Evolutionary conservation across 2,888 invertebrate species (phyloP).

Genomic region (Alloplasta piceator): DNA sequence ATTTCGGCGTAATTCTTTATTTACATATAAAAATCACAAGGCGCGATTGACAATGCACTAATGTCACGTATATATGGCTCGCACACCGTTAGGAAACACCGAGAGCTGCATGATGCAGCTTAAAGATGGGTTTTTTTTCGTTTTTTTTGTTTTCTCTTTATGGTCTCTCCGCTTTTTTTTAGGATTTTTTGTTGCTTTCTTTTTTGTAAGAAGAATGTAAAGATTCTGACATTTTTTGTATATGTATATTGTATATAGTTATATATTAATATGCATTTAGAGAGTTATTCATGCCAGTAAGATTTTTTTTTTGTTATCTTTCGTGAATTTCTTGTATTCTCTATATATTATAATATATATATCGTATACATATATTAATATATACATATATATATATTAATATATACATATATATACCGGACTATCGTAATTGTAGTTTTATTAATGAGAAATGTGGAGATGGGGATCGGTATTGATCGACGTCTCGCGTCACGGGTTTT

Average conservation of each 20-base stretch:
- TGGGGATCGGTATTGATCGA: slow-evolving; percentile 65
- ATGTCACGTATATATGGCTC: slow-evolving; percentile 39
- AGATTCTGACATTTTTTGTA: slow-evolving; percentile 34
- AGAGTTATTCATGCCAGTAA: slow-evolving; percentile 55
- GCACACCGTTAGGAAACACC: slow-evolving; percentile 52
- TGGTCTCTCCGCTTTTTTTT: slow-evolving; percentile 35
- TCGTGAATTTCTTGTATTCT: slow-evolving; percentile 54
- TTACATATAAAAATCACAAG: slow-evolving; percentile 70
- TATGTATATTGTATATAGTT: slow-evolving; percentile 47
- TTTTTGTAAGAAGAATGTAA: slow-evolving; percentile 45
- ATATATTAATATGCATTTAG: slow-evolving; percentile 42
- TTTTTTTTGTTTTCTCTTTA: slow-evolving; percentile 44
- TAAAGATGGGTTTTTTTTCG: slow-evolving; percentile 30
- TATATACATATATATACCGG: slow-evolving; percentile 71
- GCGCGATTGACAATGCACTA: slow-evolving; percentile 49
- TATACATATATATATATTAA: slow-evolving; percentile 65
- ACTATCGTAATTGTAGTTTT: slow-evolving; percentile 73
- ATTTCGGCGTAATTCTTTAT: slow-evolving; percentile 67
- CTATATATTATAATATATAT: slow-evolving; percentile 66
- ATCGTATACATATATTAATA: slow-evolving; percentile 70
- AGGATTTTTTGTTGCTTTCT: slow-evolving; percentile 38
- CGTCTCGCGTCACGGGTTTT: slow-evolving; percentile 74
- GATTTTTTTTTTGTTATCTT: slow-evolving; percentile 18
- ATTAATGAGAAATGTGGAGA: slow-evolving; percentile 49
- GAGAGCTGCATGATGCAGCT: slow-evolving; percentile 30